These are phyloP conservation scores for Dendroctonus valens DNA, from an alignment of 1,140 invertebrate species.

Conservation along the genomic window DNA sequence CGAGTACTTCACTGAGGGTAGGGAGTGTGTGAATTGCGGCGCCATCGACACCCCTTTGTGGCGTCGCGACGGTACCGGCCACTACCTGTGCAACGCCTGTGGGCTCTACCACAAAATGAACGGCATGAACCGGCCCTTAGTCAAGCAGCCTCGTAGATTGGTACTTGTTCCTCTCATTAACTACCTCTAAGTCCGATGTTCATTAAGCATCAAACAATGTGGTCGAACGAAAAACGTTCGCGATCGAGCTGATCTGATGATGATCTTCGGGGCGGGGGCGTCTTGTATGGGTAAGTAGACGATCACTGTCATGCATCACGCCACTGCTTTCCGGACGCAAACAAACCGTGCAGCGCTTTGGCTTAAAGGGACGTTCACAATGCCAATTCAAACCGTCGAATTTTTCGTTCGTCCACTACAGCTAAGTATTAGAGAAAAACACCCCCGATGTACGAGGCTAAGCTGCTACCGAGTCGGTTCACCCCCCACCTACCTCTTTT, in stretches of 20 bases:
- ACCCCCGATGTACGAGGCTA: conserved; percentile 47
- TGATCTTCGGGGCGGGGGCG: too few species aligned
- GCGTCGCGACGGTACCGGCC: conserved; percentile 94
- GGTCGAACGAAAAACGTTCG: conserved; percentile 17
- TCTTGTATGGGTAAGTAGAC: too few species aligned
- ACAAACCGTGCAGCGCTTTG: too few species aligned
- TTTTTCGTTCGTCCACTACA: conserved; percentile 29
- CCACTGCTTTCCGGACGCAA: too few species aligned
- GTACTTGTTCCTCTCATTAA: conserved; percentile 54
- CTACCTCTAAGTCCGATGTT: not conserved
- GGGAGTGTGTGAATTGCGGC: conserved; percentile 97
- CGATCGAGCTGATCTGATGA: not conserved
- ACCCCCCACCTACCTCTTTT: conserved; percentile 7
- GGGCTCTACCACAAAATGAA: conserved; percentile 96
- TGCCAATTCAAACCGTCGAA: too few species aligned
- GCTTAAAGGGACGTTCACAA: not conserved
- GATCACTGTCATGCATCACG: too few species aligned
- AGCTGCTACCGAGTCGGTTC: conserved; percentile 42
- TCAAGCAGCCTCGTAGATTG: conserved; percentile 83
- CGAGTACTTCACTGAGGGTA: conserved; percentile 80
- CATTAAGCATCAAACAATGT: conserved; percentile 4
- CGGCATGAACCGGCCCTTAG: conserved; percentile 85
- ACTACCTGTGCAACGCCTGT: conserved; percentile 98
- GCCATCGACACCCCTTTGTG: conserved; percentile 94
- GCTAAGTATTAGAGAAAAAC: conserved; percentile 25